Conservation (phyloP, 2,888 invertebrate genomes). For the Sinotaia quadrata region DNA sequence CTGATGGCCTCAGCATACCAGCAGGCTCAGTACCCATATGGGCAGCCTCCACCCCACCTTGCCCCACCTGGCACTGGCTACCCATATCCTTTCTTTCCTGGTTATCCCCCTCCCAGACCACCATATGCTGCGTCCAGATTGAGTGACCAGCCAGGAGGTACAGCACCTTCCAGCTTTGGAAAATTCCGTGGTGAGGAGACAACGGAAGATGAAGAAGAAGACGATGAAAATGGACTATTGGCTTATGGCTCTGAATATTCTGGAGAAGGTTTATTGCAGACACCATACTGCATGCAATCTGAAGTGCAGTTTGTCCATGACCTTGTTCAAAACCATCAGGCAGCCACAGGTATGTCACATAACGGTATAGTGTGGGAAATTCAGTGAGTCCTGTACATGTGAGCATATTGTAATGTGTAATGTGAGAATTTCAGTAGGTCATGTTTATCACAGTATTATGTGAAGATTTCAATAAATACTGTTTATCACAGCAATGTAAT, state of each 20-base stretch:
- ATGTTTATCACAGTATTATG: too few relatives aligned
- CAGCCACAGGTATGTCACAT: too few relatives aligned
- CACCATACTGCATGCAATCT: background rate
- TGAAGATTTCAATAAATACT: too few relatives aligned
- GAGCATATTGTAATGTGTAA: too few relatives aligned
- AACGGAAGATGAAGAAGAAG: constrained; percentile 60
- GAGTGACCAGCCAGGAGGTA: constrained; percentile 7
- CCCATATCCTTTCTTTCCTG: constrained; percentile 40
- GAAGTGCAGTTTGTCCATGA: background rate
- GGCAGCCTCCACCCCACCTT: constrained; percentile 35
- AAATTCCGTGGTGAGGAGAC: constrained; percentile 44
- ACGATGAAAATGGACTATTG: constrained; percentile 33
- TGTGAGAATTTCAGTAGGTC: too few relatives aligned
- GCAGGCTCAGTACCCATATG: constrained; percentile 30
- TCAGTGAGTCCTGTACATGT: too few relatives aligned
- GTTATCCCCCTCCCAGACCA: constrained; percentile 51
- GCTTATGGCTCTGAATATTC: constrained; percentile 11
- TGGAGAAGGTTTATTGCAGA: constrained; percentile 11
- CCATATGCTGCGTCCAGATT: background rate
- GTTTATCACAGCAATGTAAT: too few relatives aligned
- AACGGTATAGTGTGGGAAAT: too few relatives aligned
- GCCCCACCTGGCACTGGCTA: constrained; percentile 32
- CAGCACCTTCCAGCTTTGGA: constrained; percentile 28
- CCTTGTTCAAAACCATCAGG: too few relatives aligned
- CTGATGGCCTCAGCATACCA: constrained; percentile 32